phyloP scores from a whole-genome alignment of 2,888 invertebrate genomes.

The Drosophila paucipuncta region DNA sequence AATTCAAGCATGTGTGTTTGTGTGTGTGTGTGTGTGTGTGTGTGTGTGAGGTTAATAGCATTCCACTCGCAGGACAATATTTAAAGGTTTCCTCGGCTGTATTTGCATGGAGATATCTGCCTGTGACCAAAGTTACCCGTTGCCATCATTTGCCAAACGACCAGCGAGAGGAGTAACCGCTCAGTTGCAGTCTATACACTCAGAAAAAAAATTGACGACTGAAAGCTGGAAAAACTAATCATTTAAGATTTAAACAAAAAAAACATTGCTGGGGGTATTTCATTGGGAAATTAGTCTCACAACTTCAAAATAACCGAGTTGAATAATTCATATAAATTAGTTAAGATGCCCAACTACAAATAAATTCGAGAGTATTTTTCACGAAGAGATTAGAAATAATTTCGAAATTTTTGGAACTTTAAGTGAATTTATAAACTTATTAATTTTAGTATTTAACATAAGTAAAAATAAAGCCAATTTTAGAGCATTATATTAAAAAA shows the following conservation, averaged over 20 bases:
- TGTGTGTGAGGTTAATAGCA: background rate
- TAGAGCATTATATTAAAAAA: background rate
- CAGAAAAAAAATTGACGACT: background rate
- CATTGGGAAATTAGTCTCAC: background rate
- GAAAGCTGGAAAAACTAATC: background rate
- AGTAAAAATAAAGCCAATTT: background rate
- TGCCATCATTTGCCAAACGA: background rate
- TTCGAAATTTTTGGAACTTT: rapidly evolving
- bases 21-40: background rate
- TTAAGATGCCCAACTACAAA: background rate
- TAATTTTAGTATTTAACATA: background rate
- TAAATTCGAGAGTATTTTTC: background rate
- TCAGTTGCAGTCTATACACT: background rate
- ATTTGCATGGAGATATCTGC: background rate
- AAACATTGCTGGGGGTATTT: background rate
- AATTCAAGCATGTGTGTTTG: background rate
- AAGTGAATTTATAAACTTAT: background rate
- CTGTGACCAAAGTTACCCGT: slow-evolving; percentile 25
- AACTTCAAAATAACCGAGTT: background rate
- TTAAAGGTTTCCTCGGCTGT: slow-evolving; percentile 14
- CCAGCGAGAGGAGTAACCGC: background rate
- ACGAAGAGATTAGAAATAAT: background rate
- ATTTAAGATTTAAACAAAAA: background rate
- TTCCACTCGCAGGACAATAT: slow-evolving; percentile 6
- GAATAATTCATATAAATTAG: background rate